Evolutionary conservation across 2,888 invertebrate species (phyloP).

Genomic region (Kuschelorhynchus macadamiae): DNA sequence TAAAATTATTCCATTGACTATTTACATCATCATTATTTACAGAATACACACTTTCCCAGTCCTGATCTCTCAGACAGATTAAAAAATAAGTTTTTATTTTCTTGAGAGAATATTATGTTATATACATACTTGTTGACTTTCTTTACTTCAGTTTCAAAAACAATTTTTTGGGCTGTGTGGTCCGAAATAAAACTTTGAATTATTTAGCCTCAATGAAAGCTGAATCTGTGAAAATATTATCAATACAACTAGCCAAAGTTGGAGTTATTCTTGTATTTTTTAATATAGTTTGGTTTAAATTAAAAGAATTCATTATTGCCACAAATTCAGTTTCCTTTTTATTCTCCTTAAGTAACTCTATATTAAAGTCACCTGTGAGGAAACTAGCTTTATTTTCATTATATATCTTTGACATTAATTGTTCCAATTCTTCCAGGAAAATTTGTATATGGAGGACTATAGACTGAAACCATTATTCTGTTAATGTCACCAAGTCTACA

Average conservation of each 20-base stretch:
- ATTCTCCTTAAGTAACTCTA: conserved; percentile 2
- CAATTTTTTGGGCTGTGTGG: conserved; percentile 12
- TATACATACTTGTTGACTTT: not conserved
- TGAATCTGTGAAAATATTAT: conserved; percentile 12
- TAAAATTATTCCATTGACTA: conserved; percentile 10
- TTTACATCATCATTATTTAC: conserved; percentile 8
- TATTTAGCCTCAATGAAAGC: not conserved
- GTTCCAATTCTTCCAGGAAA: too few species aligned
- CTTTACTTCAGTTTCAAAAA: not conserved
- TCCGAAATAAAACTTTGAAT: conserved; percentile 11
- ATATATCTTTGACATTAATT: too few species aligned
- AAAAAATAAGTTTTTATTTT: not conserved
- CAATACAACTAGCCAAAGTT: not conserved
- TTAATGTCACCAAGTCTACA: not conserved
- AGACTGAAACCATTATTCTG: not conserved
- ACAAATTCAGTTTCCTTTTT: not conserved
- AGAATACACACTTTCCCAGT: conserved; percentile 1
- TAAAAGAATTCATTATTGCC: not conserved
- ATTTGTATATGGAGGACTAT: not conserved
- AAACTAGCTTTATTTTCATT: not conserved
- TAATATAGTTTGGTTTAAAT: not conserved
- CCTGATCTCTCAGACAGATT: not conserved
- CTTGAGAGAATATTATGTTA: not conserved
- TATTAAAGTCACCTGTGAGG: conserved; percentile 9
- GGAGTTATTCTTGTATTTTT: not conserved